Base-by-base conservation (phyloP, 2,113 vertebrate genomes). In the Agelaius tricolor region DNA sequence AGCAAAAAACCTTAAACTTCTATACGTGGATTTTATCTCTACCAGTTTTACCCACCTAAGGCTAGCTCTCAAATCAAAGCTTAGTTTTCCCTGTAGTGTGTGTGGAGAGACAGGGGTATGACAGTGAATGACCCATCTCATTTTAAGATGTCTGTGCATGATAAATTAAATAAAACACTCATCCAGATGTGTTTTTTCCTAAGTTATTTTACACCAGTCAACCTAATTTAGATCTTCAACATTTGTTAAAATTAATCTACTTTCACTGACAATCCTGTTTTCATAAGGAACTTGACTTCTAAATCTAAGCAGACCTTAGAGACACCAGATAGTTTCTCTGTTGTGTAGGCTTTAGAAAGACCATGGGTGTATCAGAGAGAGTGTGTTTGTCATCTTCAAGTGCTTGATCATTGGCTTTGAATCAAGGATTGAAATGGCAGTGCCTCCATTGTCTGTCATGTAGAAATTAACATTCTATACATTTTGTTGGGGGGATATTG, bases 131-230 rank as follows among this genome's bases (percentile, higher is more conserved):
- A 66, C 26, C 91, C 37, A 71, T 61, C 54, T 79, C 30, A 87
- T 80, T 88, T 85, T 83, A 93, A 92, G 63, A 63, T 69, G 37
- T 37, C 28, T 79, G 15, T 62, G 41, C 62, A 39, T 68, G 62
- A 49, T 21, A 85, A 96, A 91, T 91, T 63, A 87, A 93, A 88
- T 73, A 91, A 93, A 94, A 93, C n/a, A 65, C 27, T 46, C 41
- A 68, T 51, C 19, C 51, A 49, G 41, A 79, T 83, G 11, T 61
- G 30, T 87, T 92, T 80, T 19, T 89, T 94, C 31, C 26, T 66
- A 76, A 82, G 43, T 69, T 69, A 39, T 66, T 77, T 77, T 90
- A 37, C 19, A 47, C 9, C 8, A 83, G 62, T 62, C 44, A 35
- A 35, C 26, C 59, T 83, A 84, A 61, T 8, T 62, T 69, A 27